These are phyloP conservation scores for Enteromius treurensis DNA, from an alignment of 2,797 vertebrate genomes.

Conservation along the genomic window DNA sequence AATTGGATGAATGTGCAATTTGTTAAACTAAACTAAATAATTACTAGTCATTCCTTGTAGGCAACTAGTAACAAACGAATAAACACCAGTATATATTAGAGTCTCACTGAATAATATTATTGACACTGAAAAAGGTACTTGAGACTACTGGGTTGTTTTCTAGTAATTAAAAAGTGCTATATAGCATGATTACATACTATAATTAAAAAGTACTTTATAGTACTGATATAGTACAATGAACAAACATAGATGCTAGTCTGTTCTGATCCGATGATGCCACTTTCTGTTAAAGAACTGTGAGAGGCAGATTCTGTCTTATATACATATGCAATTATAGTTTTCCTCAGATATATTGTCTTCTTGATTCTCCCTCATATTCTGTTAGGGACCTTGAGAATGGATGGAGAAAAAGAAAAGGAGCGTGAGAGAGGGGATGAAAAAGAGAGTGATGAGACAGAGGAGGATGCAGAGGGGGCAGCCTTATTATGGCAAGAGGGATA, in stretches of 20 bases:
- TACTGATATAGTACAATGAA: not conserved
- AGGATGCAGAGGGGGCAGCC: constrained; percentile 71
- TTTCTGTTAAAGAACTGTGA: not conserved
- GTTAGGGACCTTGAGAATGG: constrained; percentile 62
- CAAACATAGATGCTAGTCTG: not conserved
- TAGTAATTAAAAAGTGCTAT: not conserved
- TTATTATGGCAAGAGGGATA: constrained; percentile 75
- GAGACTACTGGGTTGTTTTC: not conserved
- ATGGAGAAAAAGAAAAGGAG: constrained; percentile 75
- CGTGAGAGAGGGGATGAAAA: constrained; percentile 75
- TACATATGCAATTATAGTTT: not conserved
- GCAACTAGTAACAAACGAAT: not conserved
- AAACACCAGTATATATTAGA: not conserved
- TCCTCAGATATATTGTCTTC: not conserved
- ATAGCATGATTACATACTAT: not conserved
- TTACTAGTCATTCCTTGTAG: not conserved
- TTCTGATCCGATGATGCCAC: not conserved
- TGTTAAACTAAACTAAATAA: not conserved
- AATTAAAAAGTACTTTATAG: not conserved
- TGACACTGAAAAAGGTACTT: not conserved
- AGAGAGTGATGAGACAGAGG: constrained; percentile 75
- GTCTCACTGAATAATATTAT: not conserved
- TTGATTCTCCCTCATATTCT: constrained; percentile 1
- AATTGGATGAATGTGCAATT: not conserved
- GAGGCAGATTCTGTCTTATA: not conserved